Conservation (phyloP, 2,888 invertebrate species). For the Scaptomyza tumidula region DNA sequence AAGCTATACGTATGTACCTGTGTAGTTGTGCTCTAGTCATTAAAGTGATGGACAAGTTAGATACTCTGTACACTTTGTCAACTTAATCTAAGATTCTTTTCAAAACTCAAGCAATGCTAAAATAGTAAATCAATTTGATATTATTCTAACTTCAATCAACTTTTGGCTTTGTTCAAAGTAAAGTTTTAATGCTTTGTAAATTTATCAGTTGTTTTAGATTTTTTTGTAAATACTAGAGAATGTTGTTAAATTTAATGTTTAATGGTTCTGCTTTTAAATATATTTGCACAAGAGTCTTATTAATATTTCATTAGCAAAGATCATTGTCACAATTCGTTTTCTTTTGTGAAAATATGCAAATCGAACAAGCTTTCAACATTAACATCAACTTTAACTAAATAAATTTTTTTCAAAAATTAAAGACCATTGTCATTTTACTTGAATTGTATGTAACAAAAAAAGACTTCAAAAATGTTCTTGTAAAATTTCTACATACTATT, state of each 20-base stretch:
- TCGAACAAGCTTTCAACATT: background rate
- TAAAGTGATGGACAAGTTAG: background rate
- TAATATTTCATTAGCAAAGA: background rate
- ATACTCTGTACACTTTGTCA: conserved; percentile 8
- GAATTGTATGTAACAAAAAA: no score
- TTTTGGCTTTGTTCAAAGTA: background rate
- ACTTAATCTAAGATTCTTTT: background rate
- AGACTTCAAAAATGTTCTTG: no score
- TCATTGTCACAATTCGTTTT: background rate
- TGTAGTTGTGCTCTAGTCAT: background rate
- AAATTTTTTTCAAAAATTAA: no score
- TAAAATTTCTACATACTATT: no score
- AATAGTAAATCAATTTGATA: background rate
- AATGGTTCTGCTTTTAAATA: background rate
- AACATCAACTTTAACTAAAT: background rate
- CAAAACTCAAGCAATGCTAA: background rate
- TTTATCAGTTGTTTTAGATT: background rate
- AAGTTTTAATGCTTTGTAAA: background rate
- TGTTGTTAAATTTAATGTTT: background rate
- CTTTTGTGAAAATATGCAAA: background rate
- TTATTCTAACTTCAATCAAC: background rate
- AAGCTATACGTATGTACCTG: background rate
- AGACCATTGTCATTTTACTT: no score
- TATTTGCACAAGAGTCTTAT: background rate
- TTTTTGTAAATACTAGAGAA: no score